A percentile compares a stretch with the other conserved stretches of the same genome.
These are phyloP conservation scores for Eptesicus fuscus DNA, from an alignment of 2,113 vertebrate genomes.

Conservation along the genomic window DNA sequence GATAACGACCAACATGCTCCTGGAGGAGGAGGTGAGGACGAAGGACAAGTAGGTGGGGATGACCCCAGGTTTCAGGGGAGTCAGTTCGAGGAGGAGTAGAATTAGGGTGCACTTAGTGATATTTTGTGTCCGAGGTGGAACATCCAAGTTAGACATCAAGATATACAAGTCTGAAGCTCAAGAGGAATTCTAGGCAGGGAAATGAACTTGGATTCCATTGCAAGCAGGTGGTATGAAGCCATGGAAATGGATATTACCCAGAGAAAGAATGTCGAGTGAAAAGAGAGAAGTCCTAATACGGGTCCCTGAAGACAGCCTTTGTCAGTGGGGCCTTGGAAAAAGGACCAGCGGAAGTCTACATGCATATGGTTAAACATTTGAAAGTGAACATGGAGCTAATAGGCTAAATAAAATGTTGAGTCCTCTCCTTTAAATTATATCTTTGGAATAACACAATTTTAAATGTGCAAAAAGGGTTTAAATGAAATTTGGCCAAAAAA, in stretches of 20 bases:
- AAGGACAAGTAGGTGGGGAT: background rate
- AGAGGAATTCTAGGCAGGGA: background rate
- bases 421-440: background rate
- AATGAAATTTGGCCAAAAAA: background rate
- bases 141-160: background rate
- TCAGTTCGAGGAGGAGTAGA: background rate
- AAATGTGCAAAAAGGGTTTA: background rate
- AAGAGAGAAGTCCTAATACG: background rate
- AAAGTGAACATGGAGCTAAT: background rate
- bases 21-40: background rate
- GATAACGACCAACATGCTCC: fast-evolving
- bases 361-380: background rate
- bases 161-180: background rate
- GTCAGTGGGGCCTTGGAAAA: background rate
- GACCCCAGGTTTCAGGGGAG: background rate
- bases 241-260: background rate
- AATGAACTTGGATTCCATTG: background rate
- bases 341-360: background rate
- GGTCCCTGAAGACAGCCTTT: background rate
- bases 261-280: background rate
- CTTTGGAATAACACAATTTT: background rate
- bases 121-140: background rate
- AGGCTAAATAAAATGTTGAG: background rate
- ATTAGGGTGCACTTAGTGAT: background rate
- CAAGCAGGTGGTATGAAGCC: background rate